phyloP scores from a whole-genome alignment of 2,888 invertebrate genomes.

The Pseudococcus jackbeardsleyi region DNA sequence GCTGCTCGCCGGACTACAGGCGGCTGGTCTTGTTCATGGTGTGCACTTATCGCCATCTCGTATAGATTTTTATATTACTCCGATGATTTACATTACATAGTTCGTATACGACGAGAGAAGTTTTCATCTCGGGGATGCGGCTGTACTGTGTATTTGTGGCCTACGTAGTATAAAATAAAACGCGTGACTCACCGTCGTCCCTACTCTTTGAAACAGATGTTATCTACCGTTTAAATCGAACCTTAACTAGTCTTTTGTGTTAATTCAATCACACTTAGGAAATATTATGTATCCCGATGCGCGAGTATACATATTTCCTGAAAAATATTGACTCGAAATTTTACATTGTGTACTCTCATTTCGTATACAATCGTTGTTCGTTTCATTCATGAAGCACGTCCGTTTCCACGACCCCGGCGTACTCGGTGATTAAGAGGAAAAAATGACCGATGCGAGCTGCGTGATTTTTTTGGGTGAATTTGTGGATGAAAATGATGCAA shows the following conservation, averaged over 20 bases:
- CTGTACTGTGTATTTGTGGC: neutral
- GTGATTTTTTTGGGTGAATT: neutral
- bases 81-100: neutral
- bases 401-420: neutral
- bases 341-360: neutral
- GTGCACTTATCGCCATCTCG: neutral
- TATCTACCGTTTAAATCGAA: conserved; percentile 37
- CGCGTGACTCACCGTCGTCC: conserved; percentile 49
- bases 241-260: conserved; percentile 48
- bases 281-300: conserved; percentile 27
- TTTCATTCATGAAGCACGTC: conserved; percentile 11
- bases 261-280: conserved; percentile 48
- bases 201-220: conserved; percentile 47
- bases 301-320: neutral
- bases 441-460: neutral
- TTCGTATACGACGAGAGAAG: neutral
- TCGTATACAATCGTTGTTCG: neutral
- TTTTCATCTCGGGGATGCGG: conserved; percentile 26
- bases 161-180: conserved; percentile 17
- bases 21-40: neutral
- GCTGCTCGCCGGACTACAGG: neutral
- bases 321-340: conserved; percentile 22
- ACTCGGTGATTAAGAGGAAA: neutral
- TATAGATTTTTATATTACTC: neutral
- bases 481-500: neutral